Evolutionary conservation across 2,113 vertebrate genomes (phyloP).

Genomic region (Todiramphus chloris): DNA sequence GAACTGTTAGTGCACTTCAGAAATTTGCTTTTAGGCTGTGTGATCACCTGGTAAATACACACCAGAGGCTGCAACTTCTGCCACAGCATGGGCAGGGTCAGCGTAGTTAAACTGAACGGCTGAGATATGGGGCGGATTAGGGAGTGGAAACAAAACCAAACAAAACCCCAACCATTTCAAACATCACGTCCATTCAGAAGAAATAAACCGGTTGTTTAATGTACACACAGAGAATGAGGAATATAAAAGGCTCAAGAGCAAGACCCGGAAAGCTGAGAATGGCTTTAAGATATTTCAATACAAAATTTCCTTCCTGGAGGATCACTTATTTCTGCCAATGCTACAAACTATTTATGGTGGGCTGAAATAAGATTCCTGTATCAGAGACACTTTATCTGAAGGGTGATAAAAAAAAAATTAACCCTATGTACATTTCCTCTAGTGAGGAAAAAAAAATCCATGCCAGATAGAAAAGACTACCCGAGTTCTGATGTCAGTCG

Average conservation of each 20-base stretch:
- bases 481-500: not conserved
- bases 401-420: not conserved
- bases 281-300: not conserved
- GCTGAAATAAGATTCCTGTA: not conserved
- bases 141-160: slow-evolving; percentile 17
- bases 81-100: not conserved
- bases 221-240: not conserved
- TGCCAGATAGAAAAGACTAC: not conserved
- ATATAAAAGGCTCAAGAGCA: not conserved
- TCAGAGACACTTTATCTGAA: not conserved
- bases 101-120: not conserved
- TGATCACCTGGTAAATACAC: not conserved
- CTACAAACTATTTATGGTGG: not conserved
- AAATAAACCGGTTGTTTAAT: not conserved
- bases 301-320: not conserved
- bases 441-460: not conserved
- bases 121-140: not conserved
- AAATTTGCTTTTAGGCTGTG: not conserved
- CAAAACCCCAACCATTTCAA: not conserved
- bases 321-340: not conserved
- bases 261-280: not conserved
- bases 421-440: not conserved
- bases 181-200: not conserved
- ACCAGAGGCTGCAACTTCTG: not conserved
- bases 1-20: not conserved